Base-by-base conservation (phyloP, 2,113 vertebrate species). In the Galemys pyrenaicus region DNA sequence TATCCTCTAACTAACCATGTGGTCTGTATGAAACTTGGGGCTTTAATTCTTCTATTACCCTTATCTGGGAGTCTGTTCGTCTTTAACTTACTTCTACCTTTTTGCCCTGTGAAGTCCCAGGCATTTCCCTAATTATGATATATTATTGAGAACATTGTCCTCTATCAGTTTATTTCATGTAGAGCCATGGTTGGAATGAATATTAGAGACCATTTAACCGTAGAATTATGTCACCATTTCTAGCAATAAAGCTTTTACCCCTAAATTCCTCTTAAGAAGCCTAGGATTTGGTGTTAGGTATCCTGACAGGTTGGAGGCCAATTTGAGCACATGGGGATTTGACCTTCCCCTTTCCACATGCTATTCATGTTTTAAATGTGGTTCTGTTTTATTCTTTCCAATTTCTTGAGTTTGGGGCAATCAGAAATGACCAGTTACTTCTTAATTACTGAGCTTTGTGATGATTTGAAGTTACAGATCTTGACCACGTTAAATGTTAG, bases 161-260 rank as follows among this genome's bases (percentile, higher is more conserved):
- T 37, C 9, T 62, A 46, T 37, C 78, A 30, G 68, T 77, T 85
- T 78, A 39, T 80, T 83, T 94, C 44, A 49, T 70, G 22, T 77
- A 86, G n/a, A 73, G 30, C 71, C 39, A 54, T 88, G 35, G 5
- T 77, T 90, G n/a, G 19, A 70, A n/a, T 74, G 9, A 19, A 81
- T 87, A 39, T 74, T 95, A 65, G 92, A 54, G 62, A 71, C 7
- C 9, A 22, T 71, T 46, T 87, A 87, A 64, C 17, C 67, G 74
- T 96, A 15, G 54, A 92, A 74, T 30, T 77, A 75, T 70, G 73
- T 89, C 77, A 70, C 41, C 10, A 56, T 60, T 92, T 75, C 90
- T 68, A 81, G 41, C 20, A 39, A 28, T 85, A 32, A 80, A 87
- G 26, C 2, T 60, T 51, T 49, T 32, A 6, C 4, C 46, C 9